These are phyloP conservation scores for Bathynomus jamesi DNA, from an alignment of 1,140 invertebrate species.

Conservation along the genomic window DNA sequence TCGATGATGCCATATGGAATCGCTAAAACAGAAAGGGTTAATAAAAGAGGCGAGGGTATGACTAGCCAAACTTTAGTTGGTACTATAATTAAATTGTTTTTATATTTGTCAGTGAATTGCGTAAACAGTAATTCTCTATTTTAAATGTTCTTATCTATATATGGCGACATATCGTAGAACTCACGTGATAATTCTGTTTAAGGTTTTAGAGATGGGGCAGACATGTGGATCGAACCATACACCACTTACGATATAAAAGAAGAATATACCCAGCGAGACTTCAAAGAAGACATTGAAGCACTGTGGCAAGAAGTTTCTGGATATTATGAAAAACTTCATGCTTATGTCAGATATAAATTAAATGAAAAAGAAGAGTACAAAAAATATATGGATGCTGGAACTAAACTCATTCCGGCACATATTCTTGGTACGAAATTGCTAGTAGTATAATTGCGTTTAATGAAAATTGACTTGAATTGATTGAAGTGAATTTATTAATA, in stretches of 20 bases:
- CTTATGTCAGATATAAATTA: constrained; percentile 46
- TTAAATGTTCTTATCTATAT: constrained; percentile 10
- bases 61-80: not conserved
- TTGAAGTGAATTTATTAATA: not conserved
- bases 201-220: constrained; percentile 65
- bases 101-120: not conserved
- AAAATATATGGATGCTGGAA: constrained; percentile 46
- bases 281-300: constrained; percentile 40
- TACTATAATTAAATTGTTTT: not conserved
- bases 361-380: constrained; percentile 40
- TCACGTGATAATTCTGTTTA: no score
- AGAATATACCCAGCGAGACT: constrained; percentile 14
- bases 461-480: not conserved
- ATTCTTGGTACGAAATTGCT: constrained; percentile 26
- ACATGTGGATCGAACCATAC: constrained; percentile 46
- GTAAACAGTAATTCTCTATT: not conserved
- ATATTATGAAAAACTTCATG: constrained; percentile 48
- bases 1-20: no score
- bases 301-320: constrained; percentile 43
- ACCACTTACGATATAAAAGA: constrained; percentile 11
- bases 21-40: no score
- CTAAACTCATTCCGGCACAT: constrained; percentile 44
- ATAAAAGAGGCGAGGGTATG: no score
- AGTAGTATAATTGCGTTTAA: not conserved
- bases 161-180: no score